phyloP scores from a whole-genome alignment of 1,140 invertebrate species.

The Archivesica marissinica region DNA sequence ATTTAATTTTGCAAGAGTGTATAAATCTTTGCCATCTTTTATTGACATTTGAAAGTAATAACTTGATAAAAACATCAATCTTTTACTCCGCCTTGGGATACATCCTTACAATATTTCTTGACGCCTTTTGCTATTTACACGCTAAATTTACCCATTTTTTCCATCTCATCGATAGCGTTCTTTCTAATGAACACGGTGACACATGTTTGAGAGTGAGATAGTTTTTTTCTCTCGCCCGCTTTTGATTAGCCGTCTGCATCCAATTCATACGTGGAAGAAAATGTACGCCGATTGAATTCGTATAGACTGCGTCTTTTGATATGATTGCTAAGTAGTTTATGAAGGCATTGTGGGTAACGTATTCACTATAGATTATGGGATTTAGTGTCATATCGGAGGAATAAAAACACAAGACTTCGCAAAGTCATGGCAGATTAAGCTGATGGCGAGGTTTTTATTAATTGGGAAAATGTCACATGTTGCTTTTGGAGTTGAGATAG shows the following conservation, averaged over 20 bases:
- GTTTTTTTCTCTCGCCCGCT: neutral
- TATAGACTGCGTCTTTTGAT: too few relatives aligned
- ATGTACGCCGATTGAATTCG: neutral
- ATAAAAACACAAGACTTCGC: neutral
- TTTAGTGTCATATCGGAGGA: neutral
- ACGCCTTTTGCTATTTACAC: conserved; percentile 36
- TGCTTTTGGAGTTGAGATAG: too few relatives aligned
- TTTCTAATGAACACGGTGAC: conserved; percentile 36
- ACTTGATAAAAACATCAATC: conserved; percentile 14
- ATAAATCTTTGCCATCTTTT: too few relatives aligned
- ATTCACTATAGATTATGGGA: neutral
- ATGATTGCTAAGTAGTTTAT: neutral
- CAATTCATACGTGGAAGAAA: neutral
- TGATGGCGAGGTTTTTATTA: neutral
- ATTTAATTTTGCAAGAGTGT: too few relatives aligned
- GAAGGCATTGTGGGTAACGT: neutral
- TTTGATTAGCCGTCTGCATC: conserved; percentile 10
- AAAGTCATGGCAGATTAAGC: too few relatives aligned
- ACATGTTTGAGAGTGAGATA: conserved; percentile 14
- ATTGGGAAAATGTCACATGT: neutral
- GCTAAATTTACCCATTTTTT: conserved; percentile 45
- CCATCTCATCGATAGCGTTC: neutral
- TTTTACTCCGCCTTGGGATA: neutral
- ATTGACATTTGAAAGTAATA: too few relatives aligned
- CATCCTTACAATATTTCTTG: neutral